Evolutionary conservation across 1,140 invertebrate genomes (phyloP).

Genomic region (Zaprionus gabonicus): DNA sequence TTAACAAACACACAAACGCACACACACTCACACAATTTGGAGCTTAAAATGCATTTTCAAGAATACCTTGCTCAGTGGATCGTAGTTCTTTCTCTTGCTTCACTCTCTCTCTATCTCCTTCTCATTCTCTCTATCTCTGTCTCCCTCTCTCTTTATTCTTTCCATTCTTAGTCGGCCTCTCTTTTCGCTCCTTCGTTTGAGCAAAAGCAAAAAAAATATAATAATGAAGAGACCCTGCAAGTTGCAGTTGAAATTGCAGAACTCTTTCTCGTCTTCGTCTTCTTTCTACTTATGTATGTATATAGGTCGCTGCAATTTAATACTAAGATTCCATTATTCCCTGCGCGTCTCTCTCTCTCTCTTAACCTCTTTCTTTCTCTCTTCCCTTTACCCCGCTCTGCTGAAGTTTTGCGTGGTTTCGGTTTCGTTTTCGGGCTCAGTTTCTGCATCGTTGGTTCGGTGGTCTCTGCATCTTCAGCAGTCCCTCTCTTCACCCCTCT

Average conservation of each 20-base stretch:
- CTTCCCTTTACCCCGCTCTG: background rate
- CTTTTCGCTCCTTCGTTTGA: slow-evolving; percentile 1
- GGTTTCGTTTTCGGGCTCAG: slow-evolving; percentile 47
- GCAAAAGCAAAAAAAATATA: slow-evolving; percentile 7
- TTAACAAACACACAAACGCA: background rate
- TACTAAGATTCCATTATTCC: slow-evolving; percentile 52
- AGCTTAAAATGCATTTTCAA: slow-evolving; percentile 32
- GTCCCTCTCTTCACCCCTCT: background rate
- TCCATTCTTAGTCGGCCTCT: background rate
- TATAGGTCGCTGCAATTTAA: slow-evolving; percentile 83
- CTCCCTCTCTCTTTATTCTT: background rate
- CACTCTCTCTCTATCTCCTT: background rate
- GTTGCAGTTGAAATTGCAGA: slow-evolving; percentile 14
- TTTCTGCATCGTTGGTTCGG: slow-evolving; percentile 51
- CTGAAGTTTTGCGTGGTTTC: slow-evolving; percentile 17
- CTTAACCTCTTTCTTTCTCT: background rate
- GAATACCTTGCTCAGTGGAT: background rate
- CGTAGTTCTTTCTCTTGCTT: background rate
- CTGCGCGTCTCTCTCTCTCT: slow-evolving; percentile 18
- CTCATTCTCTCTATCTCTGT: background rate
- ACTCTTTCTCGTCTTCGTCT: slow-evolving; percentile 22
- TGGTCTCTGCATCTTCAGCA: background rate
- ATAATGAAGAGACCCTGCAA: slow-evolving; percentile 12
- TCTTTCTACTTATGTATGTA: slow-evolving; percentile 49
- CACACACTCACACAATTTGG: background rate